Evolutionary conservation across 2,797 vertebrate species (phyloP).

Genomic region (Neosalanx taihuensis): DNA sequence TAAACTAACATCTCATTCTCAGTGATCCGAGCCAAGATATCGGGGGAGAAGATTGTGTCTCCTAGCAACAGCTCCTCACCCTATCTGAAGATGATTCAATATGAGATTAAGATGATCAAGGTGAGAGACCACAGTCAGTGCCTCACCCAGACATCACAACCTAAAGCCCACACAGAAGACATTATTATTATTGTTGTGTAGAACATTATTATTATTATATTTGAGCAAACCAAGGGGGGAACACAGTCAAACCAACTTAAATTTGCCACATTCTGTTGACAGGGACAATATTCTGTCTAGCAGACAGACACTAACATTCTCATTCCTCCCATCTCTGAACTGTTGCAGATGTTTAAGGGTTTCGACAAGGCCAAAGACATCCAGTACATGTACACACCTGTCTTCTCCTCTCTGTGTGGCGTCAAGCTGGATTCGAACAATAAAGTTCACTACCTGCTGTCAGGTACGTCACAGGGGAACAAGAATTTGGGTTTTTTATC

Average conservation of each 20-base stretch:
- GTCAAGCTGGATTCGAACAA: constrained; percentile 86
- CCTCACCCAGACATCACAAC: too few relatives aligned
- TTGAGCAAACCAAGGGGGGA: too few relatives aligned
- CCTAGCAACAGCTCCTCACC: constrained; percentile 78
- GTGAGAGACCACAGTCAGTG: constrained; percentile 63
- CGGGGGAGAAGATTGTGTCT: constrained; percentile 85
- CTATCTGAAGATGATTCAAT: constrained; percentile 87
- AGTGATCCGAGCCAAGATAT: constrained; percentile 91
- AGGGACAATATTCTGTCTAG: too few relatives aligned
- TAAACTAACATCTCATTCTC: constrained; percentile 39
- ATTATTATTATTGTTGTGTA: too few relatives aligned
- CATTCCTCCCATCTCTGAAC: background rate
- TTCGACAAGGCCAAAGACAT: constrained; percentile 88
- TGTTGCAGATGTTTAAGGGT: constrained; percentile 91
- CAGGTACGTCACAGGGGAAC: constrained; percentile 75
- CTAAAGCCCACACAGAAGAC: background rate
- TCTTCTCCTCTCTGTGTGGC: constrained; percentile 87
- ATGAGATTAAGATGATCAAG: constrained; percentile 96
- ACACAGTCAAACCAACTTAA: too few relatives aligned
- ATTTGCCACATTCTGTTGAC: too few relatives aligned
- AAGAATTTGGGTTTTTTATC: too few relatives aligned
- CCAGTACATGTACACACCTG: constrained; percentile 87
- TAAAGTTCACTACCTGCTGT: constrained; percentile 89
- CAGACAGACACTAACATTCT: background rate
- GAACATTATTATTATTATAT: too few relatives aligned